Evolutionary conservation across 1,140 invertebrate species (phyloP), one percentile per base, ranked within the genome.

Genomic region (Carcinoscorpius rotundicauda): DNA sequence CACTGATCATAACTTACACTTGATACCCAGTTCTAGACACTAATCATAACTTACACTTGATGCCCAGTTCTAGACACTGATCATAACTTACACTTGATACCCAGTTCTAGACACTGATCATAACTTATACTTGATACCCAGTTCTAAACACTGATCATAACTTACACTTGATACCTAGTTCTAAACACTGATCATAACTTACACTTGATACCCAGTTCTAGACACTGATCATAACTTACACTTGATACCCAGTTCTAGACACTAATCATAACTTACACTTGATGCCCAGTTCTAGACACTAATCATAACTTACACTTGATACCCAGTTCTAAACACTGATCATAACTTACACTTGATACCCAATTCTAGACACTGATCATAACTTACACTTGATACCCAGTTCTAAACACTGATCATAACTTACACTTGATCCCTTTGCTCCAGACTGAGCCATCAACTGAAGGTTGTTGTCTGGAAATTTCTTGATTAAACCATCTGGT

Each of bases 401-500:
- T 29, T 29, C 29, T 29, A 60, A 49, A 50, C 48, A 60, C 5
- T 11, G 50, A 6, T 4, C 29, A 56, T 29, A 49, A 71, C 75
- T 74, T 74, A 82, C 82, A 83, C 77, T 87, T 0, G 93, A 93
- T 52, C 97, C 97, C 79, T 99, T 99, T 0, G 97, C 97, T 60
- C 97, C 97, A 9, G 97, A 97, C 73, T 94, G 84, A 0, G 98
- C 93, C 94, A 99, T 98, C 60, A 99, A 76, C 75, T 98, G 95
- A 3, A 99, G 82, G 80, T 97, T 97, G 78, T 99, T 99, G 4
- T 86, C 72, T 0, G 97, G 95, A 75, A 98, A 99, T 67, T 86
- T 84, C 68, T 86, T 85, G 3, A 93, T 76, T 9, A 99, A 78
- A 58, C 80, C 93, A 61, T 81, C 78, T 4, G 89, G 87, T 62